A percentile compares a stretch with the other conserved stretches of the same genome.
These are phyloP conservation scores for Isichthys henryi DNA, from an alignment of 2,113 vertebrate species.

Conservation along the genomic window DNA sequence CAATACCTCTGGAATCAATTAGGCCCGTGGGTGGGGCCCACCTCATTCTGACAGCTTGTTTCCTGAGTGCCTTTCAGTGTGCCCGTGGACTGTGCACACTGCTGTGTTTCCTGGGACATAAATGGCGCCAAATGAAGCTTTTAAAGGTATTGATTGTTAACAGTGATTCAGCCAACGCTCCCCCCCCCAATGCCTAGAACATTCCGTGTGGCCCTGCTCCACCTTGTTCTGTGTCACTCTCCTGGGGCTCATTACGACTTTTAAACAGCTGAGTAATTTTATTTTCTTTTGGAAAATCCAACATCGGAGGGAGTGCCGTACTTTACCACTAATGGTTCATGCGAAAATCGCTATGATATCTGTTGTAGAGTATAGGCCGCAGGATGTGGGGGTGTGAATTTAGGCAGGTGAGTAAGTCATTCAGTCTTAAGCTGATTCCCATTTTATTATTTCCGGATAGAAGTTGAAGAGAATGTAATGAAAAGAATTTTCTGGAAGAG, in stretches of 20 bases:
- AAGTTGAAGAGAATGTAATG: background rate
- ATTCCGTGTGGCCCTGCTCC: background rate
- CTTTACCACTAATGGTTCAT: background rate
- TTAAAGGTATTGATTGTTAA: background rate
- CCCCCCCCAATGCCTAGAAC: background rate
- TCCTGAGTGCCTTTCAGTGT: background rate
- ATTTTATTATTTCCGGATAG: background rate
- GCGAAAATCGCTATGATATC: background rate
- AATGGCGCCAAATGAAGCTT: constrained; percentile 27
- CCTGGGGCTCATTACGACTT: background rate
- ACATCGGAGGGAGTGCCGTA: background rate
- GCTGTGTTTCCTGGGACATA: constrained; percentile 33
- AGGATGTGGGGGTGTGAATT: background rate
- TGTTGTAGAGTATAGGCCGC: background rate
- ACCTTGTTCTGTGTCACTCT: background rate
- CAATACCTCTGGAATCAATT: constrained; percentile 18
- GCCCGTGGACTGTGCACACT: background rate
- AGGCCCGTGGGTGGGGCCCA: constrained; percentile 13
- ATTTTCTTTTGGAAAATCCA: background rate
- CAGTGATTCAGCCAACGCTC: too few species aligned
- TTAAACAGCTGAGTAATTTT: background rate
- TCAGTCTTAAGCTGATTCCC: background rate
- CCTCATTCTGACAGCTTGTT: constrained; percentile 37
- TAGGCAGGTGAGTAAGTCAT: background rate
- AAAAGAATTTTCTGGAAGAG: background rate